These are phyloP conservation scores for Rattus rattus DNA, from an alignment of 2,113 vertebrate genomes.

Conservation along the genomic window DNA sequence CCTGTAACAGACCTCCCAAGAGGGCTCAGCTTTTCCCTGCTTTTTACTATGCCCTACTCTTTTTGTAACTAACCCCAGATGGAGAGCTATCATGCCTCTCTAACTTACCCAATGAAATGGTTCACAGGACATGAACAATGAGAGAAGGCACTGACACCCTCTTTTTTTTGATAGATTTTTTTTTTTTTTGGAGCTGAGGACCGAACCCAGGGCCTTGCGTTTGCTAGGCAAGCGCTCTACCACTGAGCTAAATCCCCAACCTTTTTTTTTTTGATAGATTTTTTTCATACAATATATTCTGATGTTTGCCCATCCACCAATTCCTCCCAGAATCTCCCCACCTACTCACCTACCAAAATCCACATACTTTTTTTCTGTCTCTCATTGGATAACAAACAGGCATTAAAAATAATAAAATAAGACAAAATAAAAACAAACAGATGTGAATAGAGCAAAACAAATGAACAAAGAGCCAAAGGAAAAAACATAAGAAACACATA, in stretches of 20 bases:
- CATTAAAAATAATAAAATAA: not conserved
- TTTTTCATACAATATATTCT: not conserved
- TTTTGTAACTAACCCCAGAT: not conserved
- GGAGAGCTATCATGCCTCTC: not conserved
- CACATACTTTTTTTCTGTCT: not conserved
- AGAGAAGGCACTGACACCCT: not conserved
- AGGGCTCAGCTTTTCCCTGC: not conserved
- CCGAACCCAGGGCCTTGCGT: no score
- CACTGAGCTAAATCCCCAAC: no score
- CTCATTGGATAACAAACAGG: not conserved
- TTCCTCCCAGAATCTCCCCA: not conserved
- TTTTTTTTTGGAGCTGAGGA: no score
- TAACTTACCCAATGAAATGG: not conserved
- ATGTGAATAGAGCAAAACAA: not conserved
- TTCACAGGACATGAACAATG: not conserved
- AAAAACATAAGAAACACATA: not conserved
- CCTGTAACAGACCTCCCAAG: not conserved
- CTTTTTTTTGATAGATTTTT: no score
- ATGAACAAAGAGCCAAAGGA: not conserved
- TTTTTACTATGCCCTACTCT: not conserved
- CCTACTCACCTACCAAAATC: not conserved
- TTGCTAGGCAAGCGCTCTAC: no score
- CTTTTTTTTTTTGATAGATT: no score
- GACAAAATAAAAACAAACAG: not conserved
- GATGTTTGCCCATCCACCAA: no score